These are phyloP conservation scores for Sibirionetta formosa DNA, from an alignment of 2,797 vertebrate species.

Conservation along the genomic window DNA sequence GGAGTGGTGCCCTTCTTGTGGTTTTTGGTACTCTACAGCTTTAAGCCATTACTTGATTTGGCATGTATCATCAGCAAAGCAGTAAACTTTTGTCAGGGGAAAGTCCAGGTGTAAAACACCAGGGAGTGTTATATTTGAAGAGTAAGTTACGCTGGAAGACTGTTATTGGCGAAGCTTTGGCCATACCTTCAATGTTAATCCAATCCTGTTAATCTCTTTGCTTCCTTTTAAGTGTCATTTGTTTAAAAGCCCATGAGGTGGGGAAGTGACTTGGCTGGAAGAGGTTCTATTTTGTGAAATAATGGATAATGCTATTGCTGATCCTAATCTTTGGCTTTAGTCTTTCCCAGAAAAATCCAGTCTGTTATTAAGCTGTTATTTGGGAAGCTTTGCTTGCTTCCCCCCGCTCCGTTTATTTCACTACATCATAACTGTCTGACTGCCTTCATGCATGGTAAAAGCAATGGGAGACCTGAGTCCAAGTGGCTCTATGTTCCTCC, in stretches of 20 bases:
- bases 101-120: not conserved
- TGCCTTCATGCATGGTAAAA: not conserved
- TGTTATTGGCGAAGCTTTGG: not conserved
- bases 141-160: not conserved
- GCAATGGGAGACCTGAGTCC: not conserved
- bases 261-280: not conserved
- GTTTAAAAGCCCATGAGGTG: not conserved
- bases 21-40: not conserved
- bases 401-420: not conserved
- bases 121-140: not conserved
- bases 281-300: not conserved
- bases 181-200: not conserved
- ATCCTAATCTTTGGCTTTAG: slow-evolving; percentile 7
- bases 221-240: not conserved
- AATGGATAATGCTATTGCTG: not conserved
- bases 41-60: slow-evolving; percentile 3
- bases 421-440: not conserved
- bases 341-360: slow-evolving; percentile 29
- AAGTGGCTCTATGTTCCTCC: not conserved
- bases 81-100: not conserved
- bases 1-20: not conserved
- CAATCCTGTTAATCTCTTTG: not conserved
- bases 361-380: not conserved
- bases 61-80: not conserved
- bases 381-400: not conserved